These are phyloP conservation scores for Limonius californicus DNA, from an alignment of 1,140 invertebrate genomes.

Conservation along the genomic window DNA sequence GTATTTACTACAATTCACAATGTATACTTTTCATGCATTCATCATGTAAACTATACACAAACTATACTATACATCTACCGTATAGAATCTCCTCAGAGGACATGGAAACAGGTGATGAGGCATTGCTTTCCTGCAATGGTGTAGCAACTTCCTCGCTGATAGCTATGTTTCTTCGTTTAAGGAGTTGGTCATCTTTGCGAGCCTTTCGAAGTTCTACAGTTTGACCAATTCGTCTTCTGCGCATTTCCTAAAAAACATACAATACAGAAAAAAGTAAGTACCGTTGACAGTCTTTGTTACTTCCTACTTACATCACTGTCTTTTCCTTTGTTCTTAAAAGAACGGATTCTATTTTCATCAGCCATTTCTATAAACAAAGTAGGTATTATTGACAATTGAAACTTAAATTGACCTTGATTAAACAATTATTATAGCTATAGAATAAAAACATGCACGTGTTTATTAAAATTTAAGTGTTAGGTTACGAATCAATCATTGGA, in stretches of 20 bases:
- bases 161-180: slow-evolving; percentile 86
- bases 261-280: no score
- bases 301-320: slow-evolving; percentile 45
- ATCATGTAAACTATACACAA: no score
- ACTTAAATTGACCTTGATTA: not conserved
- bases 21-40: no score
- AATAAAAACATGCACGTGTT: no score
- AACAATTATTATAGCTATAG: no score
- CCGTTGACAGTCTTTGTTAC: no score
- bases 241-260: slow-evolving; percentile 67
- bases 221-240: slow-evolving; percentile 81
- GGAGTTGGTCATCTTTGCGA: slow-evolving; percentile 92
- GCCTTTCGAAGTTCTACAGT: slow-evolving; percentile 88
- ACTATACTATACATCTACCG: no score
- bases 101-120: slow-evolving; percentile 48
- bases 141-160: slow-evolving; percentile 51
- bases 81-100: slow-evolving; percentile 60
- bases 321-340: slow-evolving; percentile 48
- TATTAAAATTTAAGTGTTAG: no score
- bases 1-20: not conserved
- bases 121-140: slow-evolving; percentile 55
- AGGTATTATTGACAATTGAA: not conserved
- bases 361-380: slow-evolving; percentile 38
- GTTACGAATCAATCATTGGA: no score
- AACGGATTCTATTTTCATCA: slow-evolving; percentile 44